phyloP scores from a whole-genome alignment of 2,797 vertebrate genomes.

The Toxotes lorentzi region DNA sequence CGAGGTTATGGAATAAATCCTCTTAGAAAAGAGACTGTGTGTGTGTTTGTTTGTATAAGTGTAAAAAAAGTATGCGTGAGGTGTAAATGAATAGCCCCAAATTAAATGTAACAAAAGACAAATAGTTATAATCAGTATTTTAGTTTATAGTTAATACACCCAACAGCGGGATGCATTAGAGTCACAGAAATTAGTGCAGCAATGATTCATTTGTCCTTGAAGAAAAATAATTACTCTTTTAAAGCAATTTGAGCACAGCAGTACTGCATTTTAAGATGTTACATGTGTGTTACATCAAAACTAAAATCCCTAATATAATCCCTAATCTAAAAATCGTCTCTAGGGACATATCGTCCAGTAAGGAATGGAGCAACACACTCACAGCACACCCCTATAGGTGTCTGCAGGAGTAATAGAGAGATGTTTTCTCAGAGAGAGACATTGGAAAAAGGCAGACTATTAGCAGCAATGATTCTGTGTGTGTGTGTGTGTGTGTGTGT shows the following conservation, averaged over 20 bases:
- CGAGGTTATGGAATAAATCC: background rate
- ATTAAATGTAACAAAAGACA: background rate
- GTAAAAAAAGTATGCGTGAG: background rate
- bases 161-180: too few relatives aligned
- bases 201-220: background rate
- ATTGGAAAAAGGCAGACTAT: slow-evolving; percentile 27
- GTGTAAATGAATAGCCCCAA: background rate
- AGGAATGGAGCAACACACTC: slow-evolving; percentile 21
- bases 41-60: background rate
- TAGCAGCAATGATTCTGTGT: slow-evolving; percentile 29
- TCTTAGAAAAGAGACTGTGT: background rate
- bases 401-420: slow-evolving; percentile 10
- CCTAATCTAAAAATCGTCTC: background rate
- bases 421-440: slow-evolving; percentile 29
- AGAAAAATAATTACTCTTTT: background rate
- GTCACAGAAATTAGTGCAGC: background rate
- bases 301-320: slow-evolving; percentile 2
- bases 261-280: background rate
- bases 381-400: slow-evolving; percentile 1
- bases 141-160: too few relatives aligned
- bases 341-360: background rate
- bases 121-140: too few relatives aligned
- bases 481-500: too few relatives aligned
- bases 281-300: background rate
- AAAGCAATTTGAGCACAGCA: slow-evolving; percentile 17